Evolutionary conservation across 2,888 invertebrate genomes (phyloP), one percentile per base, ranked within the genome.

Genomic region (Xylota sylvarum): DNA sequence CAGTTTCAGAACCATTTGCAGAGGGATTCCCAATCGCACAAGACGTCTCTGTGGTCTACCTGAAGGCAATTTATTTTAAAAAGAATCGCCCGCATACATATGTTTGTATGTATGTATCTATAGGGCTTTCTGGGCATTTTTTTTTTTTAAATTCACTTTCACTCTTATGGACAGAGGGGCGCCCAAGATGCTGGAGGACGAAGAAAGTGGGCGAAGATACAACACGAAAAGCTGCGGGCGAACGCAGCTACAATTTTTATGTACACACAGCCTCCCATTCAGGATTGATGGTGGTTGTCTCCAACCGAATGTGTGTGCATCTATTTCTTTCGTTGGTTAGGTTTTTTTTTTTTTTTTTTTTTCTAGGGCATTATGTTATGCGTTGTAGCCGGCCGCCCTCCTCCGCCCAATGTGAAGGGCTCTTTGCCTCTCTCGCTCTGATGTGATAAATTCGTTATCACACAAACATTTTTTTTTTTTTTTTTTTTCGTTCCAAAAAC

Each of bases 361-460:
- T 85, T 86, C 81, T 86, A 86, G 86, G 86, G 86, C 86, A 78
- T 73, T 82, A 55, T 73, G 82, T 69, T 78, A 58, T 48, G 46
- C 56, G 43, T 64, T 55, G 78, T 30, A 32, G 52, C 64, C 23
- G 70, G 9, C 58, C 58, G 60, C 40, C 56, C 56, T 67, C 74
- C 14, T 35, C 60, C 35, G 27, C 72, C 55, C 73, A 64, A 50
- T 46, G n/a, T n/a, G 65, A 86, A 86, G 73, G 86, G 82, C 78
- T 67, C 60, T 62, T 19, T 35, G 50, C 32, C 60, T 56, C 69
- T 67, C 58, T 48, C 19, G 40, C 69, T 77, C 72, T 60, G n/a
- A 78, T 78, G 82, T 82, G 86, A 86, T 86, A 86, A 86, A 82
- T 86, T 81, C 86, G 86, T 86, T 86, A 86, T 86, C 86, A 82